Conservation (phyloP, 2,888 invertebrate species). For the Pachydiplax longipennis region DNA sequence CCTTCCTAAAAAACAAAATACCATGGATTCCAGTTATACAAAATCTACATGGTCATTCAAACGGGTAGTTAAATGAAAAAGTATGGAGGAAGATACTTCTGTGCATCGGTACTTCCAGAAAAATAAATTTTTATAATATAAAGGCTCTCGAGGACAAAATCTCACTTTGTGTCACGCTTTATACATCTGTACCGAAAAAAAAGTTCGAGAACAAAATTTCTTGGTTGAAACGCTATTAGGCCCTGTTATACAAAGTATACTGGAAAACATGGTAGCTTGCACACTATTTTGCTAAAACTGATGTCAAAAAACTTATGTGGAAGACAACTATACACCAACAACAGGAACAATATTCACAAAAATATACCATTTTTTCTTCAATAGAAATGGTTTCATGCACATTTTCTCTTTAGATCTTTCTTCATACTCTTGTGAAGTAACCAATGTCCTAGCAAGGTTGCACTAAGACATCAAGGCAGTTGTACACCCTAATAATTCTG, state of each 20-base stretch:
- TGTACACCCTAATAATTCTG: neutral
- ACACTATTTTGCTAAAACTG: constrained; percentile 11
- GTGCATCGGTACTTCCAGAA: too few species aligned
- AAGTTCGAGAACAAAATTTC: neutral
- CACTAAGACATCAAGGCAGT: constrained; percentile 17
- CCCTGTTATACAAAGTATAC: constrained; percentile 21
- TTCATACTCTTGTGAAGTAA: constrained; percentile 14
- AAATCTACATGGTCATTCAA: neutral
- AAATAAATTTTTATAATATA: too few species aligned
- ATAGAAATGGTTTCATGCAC: constrained; percentile 41
- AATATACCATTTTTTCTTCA: constrained; percentile 46
- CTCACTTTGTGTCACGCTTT: neutral
- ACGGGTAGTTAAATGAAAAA: too few species aligned
- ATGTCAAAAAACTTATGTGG: constrained; percentile 33
- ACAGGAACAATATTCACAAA: constrained; percentile 48
- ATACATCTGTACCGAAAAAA: neutral
- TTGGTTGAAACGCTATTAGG: neutral
- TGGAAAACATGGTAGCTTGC: constrained; percentile 45
- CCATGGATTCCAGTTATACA: constrained; percentile 35
- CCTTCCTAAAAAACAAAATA: constrained; percentile 14
- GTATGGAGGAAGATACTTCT: too few species aligned
- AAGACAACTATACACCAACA: constrained; percentile 46
- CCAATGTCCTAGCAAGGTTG: neutral
- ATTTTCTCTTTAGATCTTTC: constrained; percentile 27
- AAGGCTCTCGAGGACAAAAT: too few species aligned